Evolutionary conservation across 2,113 vertebrate genomes (phyloP), one percentile per base, ranked within the genome.

Genomic region (Phyllostomus hastatus): DNA sequence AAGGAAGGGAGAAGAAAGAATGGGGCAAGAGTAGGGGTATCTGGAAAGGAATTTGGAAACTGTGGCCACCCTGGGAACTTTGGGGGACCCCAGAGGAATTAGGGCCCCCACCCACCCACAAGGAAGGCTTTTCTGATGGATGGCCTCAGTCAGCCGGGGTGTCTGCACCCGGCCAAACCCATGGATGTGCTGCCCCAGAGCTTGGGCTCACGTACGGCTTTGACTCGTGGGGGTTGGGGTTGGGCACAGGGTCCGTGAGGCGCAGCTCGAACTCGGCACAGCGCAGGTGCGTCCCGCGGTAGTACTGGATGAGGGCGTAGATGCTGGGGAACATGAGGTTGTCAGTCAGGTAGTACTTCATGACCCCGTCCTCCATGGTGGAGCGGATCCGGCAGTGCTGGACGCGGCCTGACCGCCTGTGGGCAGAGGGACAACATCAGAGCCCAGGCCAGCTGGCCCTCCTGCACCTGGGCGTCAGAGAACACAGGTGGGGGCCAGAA

Each of bases 301-400:
- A 99, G 99, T 99, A 99, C 97, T 99, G 99, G 93, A 99, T 98
- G 90, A 99, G 99, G 17, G 98, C 96, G 14, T 99, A 99, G 95
- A 99, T 98, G 96, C 98, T 99, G 97, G 98, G 97, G 94, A 99
- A 99, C 96, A 98, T 99, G 88, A 99, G 98, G 98, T 99, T 99
- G 69, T 99, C 98, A 0, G 99, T 99, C 98, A 99, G 98, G 98
- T 98, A 99, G 98, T 99, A 99, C 96, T 98, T 99, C 5, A 98
- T 96, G 92, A 93, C 38, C 2, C 98, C 98, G 0, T 98, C 99
- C 4, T 99, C 99, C 0, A 97, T 69, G 22, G 88, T 96, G 0
- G 99, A 99, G 86, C 99, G 99, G 80, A 99, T 99, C 5, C 99
- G 99, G 92, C 99, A 99, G 98, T 99, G 99, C 98, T 99, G 99